Evolutionary conservation across 2,113 vertebrate genomes (phyloP).

Genomic region (Struthio camelus): DNA sequence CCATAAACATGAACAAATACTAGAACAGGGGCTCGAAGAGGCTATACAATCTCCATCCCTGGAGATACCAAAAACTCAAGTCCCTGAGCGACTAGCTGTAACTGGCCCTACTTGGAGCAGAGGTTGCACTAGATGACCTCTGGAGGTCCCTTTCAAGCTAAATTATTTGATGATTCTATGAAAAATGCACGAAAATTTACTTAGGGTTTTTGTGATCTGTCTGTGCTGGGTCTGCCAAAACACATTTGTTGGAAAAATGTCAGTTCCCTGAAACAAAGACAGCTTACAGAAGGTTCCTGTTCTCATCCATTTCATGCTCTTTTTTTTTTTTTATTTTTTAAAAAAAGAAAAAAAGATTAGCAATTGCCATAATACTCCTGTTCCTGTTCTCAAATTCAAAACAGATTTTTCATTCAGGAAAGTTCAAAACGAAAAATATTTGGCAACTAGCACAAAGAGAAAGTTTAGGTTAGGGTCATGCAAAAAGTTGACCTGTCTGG

Average conservation of each 20-base stretch:
- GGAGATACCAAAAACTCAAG: neutral
- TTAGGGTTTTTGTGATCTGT: neutral
- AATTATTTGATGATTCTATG: neutral
- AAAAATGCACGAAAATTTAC: neutral
- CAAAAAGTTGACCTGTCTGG: neutral
- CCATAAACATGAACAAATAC: accelerated
- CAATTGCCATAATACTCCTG: neutral
- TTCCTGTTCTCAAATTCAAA: neutral
- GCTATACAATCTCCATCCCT: neutral
- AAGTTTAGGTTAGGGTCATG: neutral
- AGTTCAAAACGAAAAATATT: neutral
- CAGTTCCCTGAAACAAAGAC: neutral
- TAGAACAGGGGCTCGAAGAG: neutral
- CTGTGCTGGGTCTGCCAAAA: neutral
- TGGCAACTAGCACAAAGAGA: neutral
- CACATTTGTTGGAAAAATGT: neutral
- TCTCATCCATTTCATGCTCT: neutral
- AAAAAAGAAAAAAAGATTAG: no score
- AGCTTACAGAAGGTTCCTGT: neutral
- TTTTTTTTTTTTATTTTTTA: neutral
- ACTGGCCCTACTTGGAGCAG: neutral
- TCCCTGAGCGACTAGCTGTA: neutral
- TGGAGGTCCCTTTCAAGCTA: neutral
- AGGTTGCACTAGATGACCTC: neutral
- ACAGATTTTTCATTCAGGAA: neutral